Conservation (phyloP, 1,140 invertebrate species). For the Pogonomyrmex californicus region DNA sequence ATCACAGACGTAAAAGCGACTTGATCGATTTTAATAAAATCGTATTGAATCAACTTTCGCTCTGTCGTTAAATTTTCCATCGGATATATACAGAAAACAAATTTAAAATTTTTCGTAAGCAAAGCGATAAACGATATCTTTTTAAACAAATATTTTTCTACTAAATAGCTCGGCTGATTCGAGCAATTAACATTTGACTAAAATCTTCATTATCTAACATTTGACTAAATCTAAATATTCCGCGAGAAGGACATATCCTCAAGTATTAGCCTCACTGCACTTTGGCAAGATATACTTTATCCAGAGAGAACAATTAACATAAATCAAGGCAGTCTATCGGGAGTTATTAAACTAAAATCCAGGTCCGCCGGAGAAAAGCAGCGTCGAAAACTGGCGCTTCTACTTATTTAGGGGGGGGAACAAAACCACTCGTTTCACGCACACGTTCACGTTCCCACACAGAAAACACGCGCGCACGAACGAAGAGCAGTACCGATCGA, state of each 20-base stretch:
- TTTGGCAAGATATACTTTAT: constrained; percentile 10
- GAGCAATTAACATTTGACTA: too few species aligned
- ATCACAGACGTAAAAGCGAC: neutral
- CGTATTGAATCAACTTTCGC: neutral
- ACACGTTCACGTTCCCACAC: neutral
- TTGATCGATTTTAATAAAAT: constrained; percentile 17
- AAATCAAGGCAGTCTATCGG: constrained; percentile 13
- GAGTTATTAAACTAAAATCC: constrained; percentile 23
- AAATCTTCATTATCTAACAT: too few species aligned
- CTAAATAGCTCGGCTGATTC: too few species aligned
- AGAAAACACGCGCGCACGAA: neutral
- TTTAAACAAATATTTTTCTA: neutral
- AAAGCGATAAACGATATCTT: neutral
- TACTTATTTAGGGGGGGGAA: constrained; percentile 41
- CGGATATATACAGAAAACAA: neutral
- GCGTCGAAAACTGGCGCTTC: constrained; percentile 36
- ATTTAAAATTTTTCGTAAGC: neutral
- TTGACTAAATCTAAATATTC: neutral
- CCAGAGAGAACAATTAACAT: constrained; percentile 18
- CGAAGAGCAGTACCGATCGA: constrained; percentile 38
- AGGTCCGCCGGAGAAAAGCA: neutral
- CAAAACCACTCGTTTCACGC: constrained; percentile 43
- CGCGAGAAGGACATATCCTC: neutral
- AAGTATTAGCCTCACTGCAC: neutral
- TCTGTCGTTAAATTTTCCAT: neutral